Percentiles rank a stretch among this genome's conserved stretches.
Conservation (phyloP, 2,888 invertebrate genomes). For the Diogma glabrata region DNA sequence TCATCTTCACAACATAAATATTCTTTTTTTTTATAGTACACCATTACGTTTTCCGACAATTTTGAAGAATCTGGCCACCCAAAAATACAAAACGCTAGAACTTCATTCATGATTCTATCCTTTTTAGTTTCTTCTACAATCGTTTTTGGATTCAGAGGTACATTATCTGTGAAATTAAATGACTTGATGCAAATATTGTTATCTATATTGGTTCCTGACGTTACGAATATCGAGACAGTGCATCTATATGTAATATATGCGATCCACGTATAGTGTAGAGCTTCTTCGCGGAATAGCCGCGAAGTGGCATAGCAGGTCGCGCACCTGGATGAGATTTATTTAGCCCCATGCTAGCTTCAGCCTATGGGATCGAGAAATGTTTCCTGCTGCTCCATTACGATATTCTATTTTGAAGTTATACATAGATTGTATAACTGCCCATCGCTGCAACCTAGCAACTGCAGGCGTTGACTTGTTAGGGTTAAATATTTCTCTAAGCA, state of each 20-base stretch:
- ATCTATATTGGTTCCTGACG: background rate
- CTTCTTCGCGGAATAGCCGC: no score
- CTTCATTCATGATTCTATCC: background rate
- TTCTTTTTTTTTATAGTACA: background rate
- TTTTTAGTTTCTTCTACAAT: background rate
- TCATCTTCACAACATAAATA: no score
- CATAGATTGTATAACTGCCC: background rate
- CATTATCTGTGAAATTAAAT: no score
- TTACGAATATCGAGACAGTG: background rate
- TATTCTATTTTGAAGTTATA: no score
- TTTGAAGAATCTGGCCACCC: background rate
- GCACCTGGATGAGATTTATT: no score
- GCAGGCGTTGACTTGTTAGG: background rate
- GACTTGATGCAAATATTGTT: no score
- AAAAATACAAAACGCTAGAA: background rate
- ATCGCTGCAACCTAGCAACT: background rate
- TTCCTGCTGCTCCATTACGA: background rate
- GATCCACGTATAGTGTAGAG: no score
- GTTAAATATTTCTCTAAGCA: background rate
- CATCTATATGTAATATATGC: background rate
- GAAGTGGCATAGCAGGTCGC: no score
- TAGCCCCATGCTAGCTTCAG: no score
- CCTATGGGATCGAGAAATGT: no score
- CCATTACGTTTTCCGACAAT: background rate
- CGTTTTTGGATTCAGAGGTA: no score